phyloP scores from a whole-genome alignment of 2,113 vertebrate species.

The Mus spicilegus region DNA sequence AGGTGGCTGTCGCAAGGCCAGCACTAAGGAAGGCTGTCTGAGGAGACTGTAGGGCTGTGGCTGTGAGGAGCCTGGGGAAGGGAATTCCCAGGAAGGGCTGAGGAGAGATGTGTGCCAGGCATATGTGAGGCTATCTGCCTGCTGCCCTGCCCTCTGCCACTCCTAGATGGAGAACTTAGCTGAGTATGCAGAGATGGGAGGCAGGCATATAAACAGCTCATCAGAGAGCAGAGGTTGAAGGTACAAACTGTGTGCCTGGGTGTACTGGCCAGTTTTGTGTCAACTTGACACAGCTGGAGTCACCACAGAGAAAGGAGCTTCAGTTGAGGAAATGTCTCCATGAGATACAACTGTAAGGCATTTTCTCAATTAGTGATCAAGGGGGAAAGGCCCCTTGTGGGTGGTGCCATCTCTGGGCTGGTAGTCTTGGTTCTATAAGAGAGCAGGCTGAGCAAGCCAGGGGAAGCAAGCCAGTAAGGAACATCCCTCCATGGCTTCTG shows the following conservation, averaged over 20 bases:
- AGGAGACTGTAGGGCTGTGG: background rate
- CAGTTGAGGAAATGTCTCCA: no score
- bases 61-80: background rate
- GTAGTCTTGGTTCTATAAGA: no score
- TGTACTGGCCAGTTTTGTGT: no score
- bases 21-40: background rate
- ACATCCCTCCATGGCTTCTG: no score
- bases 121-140: rapidly evolving
- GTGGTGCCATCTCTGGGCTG: no score
- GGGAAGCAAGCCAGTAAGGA: no score
- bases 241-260: background rate
- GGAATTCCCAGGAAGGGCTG: background rate
- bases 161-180: background rate
- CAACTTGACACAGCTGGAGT: no score
- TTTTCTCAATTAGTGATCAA: no score
- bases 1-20: background rate
- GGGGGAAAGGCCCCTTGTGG: no score
- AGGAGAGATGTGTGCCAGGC: background rate
- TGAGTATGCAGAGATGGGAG: background rate
- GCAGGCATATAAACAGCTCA: background rate
- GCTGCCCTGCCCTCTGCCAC: background rate
- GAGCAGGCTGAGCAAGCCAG: no score
- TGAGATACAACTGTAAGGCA: no score
- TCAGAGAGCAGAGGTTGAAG: background rate
- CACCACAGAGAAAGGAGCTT: no score